Evolutionary conservation across 2,888 invertebrate species (phyloP).

Genomic region (Oxycera nigricornis): DNA sequence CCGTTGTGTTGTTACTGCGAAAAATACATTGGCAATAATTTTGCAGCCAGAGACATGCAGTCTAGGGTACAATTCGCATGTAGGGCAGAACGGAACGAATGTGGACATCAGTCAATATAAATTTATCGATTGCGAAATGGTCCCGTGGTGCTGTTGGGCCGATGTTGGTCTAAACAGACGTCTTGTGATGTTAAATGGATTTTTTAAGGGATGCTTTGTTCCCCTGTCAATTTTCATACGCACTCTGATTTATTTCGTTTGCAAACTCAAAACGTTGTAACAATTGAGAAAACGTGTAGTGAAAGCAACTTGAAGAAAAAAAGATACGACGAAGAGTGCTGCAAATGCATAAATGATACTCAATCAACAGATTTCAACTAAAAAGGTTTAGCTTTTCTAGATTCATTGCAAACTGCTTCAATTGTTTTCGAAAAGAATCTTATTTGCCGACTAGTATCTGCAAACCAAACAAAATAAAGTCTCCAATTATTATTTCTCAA

Average conservation of each 20-base stretch:
- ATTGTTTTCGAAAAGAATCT: no score
- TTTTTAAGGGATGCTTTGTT: no score
- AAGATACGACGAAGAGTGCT: no score
- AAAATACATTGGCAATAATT: constrained; percentile 18
- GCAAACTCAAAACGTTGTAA: no score
- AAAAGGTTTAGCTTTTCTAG: no score
- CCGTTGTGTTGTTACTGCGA: background rate
- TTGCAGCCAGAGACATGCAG: constrained; percentile 35
- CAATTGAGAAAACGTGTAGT: no score
- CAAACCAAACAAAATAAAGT: background rate
- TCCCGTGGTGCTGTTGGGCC: background rate
- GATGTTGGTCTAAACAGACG: background rate
- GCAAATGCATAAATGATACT: no score
- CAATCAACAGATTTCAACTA: no score
- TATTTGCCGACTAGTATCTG: background rate
- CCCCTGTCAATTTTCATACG: no score
- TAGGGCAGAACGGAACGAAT: constrained; percentile 5
- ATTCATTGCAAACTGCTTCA: no score
- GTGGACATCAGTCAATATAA: background rate
- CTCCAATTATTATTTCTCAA: background rate
- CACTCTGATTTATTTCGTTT: no score
- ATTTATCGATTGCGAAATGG: background rate
- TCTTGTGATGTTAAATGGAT: background rate
- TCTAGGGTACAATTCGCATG: constrained; percentile 7
- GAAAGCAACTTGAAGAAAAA: no score